phyloP scores from a whole-genome alignment of 2,888 invertebrate species.

The Bombylius major region DNA sequence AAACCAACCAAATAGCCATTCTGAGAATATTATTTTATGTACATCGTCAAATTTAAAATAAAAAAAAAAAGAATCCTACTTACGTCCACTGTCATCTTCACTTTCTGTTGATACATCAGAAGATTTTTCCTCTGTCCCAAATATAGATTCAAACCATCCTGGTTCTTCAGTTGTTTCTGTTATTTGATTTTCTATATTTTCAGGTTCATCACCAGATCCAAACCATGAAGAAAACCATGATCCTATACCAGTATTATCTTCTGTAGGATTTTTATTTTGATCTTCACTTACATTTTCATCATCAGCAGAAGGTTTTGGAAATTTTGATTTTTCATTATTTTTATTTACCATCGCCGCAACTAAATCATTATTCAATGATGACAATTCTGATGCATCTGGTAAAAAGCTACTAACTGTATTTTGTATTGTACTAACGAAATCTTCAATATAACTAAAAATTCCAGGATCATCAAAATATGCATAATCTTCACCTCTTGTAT shows the following conservation, averaged over 20 bases:
- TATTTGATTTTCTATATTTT: slow-evolving; percentile 16
- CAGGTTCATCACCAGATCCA: slow-evolving; percentile 23
- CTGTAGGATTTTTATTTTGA: slow-evolving; percentile 12
- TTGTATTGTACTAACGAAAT: not conserved
- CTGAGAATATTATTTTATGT: slow-evolving; percentile 15
- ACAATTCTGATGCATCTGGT: not conserved
- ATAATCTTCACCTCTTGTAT: not conserved
- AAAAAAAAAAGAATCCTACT: not conserved
- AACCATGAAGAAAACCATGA: slow-evolving; percentile 31
- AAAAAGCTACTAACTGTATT: not conserved
- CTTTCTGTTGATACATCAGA: slow-evolving; percentile 16
- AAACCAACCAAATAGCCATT: slow-evolving; percentile 44
- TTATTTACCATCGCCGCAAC: not conserved
- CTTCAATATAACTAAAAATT: not conserved
- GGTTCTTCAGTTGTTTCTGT: slow-evolving; percentile 14
- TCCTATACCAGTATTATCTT: slow-evolving; percentile 15
- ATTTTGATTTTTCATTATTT: slow-evolving; percentile 15
- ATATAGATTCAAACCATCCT: slow-evolving; percentile 32
- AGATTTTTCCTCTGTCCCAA: slow-evolving; percentile 21
- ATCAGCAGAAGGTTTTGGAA: slow-evolving; percentile 20
- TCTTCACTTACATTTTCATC: not conserved
- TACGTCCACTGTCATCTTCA: slow-evolving; percentile 14
- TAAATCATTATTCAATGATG: not conserved
- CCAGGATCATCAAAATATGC: not conserved
- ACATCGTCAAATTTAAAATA: not conserved